Evolutionary conservation across 2,888 invertebrate genomes (phyloP), one percentile per base, ranked within the genome.

Genomic region (Crocallis elinguaria): DNA sequence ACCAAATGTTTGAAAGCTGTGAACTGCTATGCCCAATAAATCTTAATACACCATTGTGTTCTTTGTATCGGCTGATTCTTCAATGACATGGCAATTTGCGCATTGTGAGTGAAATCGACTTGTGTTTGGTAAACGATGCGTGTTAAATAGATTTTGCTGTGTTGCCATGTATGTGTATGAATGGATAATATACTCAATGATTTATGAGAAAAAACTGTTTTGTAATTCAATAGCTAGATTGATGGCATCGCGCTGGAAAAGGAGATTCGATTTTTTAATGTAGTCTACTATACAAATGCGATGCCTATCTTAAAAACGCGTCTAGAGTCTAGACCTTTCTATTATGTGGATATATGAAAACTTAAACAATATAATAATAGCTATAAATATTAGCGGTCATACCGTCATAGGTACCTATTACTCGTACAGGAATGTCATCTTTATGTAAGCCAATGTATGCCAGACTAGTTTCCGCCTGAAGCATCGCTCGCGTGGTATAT

Each of bases 11-110:
- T 76, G 71, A 64, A 75, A 80, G 69, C 62, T 63, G 62, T 69
- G 68, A 69, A 71, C 64, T 46, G 50, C 66, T 68, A 69, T 69
- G 70, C 67, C 65, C 67, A 75, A 79, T 81, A 79, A 81, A 81
- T 78, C 73, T 77, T 76, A 69, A 76, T 76, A 77, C 64, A 55
- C 73, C 67, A 80, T 84, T 82, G 83, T 84, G 46, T 82, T 75
- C 77, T 75, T 77, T 76, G 79, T 12, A 29, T 72, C 52, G 42
- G 45, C 48, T 64, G 64, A 64, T 73, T 68, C 72, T 73, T 75
- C 73, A 76, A 74, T 73, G 70, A 67, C 63, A 66, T 60, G 57
- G 64, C 61, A 60, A 69, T 67, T 70, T 65, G 66, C 62, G 66
- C 60, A 66, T 69, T 57, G 57, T 39, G 29, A 69, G 71, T 70